Percentiles rank a stretch among this genome's conserved stretches.
Evolutionary conservation across 2,888 invertebrate species (phyloP).

Genomic region (Pachydiplax longipennis): DNA sequence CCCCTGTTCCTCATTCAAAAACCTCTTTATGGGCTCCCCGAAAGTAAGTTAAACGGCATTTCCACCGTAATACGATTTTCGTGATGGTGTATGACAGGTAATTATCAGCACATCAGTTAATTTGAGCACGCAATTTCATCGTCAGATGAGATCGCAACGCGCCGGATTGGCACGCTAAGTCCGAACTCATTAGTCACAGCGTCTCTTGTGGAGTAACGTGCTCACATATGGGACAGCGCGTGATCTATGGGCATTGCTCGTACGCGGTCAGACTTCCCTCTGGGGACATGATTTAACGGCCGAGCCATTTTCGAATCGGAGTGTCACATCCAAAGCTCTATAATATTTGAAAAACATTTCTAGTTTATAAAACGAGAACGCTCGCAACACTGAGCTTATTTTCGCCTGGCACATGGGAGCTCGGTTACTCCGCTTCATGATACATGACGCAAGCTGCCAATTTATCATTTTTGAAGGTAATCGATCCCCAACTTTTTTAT

Average conservation of each 20-base stretch:
- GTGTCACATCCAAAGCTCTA: too few relatives aligned
- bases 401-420: too few relatives aligned
- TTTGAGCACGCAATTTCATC: slow-evolving; percentile 14
- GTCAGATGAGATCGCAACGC: slow-evolving; percentile 19
- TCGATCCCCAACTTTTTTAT: too few relatives aligned
- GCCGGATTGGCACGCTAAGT: background rate
- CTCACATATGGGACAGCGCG: background rate
- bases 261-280: slow-evolving; percentile 4
- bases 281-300: slow-evolving; percentile 3
- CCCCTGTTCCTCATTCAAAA: too few relatives aligned
- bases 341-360: too few relatives aligned
- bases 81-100: background rate
- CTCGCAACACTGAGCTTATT: too few relatives aligned
- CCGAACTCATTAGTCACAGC: background rate
- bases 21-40: background rate
- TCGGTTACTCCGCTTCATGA: too few relatives aligned
- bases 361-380: too few relatives aligned
- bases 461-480: too few relatives aligned
- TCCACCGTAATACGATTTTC: background rate
- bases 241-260: background rate
- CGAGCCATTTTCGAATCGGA: background rate
- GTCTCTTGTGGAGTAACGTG: background rate
- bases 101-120: slow-evolving; percentile 10
- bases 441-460: too few relatives aligned
- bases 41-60: background rate